Base-by-base conservation (phyloP, 2,888 invertebrate genomes). In the Scaptomyza tumidula region DNA sequence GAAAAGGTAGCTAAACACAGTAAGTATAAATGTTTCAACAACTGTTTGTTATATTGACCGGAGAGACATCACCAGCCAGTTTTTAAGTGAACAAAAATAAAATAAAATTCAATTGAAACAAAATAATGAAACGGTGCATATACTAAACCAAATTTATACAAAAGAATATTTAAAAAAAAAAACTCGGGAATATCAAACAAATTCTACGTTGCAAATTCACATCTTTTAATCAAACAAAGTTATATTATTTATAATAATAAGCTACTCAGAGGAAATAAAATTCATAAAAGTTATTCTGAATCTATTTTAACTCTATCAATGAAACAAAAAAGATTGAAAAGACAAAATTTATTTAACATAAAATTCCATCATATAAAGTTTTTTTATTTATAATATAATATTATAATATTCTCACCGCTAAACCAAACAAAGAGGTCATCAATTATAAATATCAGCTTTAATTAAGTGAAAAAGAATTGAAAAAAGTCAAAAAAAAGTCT, bases 41-140 rank as follows among this genome's bases (percentile, higher is more conserved):
- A 68, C 64, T 72, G 75, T 71, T 39, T 62, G 35, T 58, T 53
- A 58, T 69, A 70, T 65, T 75, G 58, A 50, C 31, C 65, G 14
- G 41, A 16, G 39, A 50, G 7, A 44, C 44, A 52, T 53, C 45
- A 19, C 6, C 33, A 37, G n/a, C n/a, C 27, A 14, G 29, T 31
- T 43, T 19, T 37, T 24, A 24, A 24, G 24, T 24, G 24, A 24
- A 24, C 1, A 19, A 43, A n/a, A 6, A 41, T 27, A 1, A 19
- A 43, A n/a, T 4, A 41, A 33, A 29, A 39, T 4, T 5, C 2
- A 19, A 19, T 2, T 19, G 19, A 19, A 13, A 10, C 24, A 5
- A 24, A 24, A 24, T 24, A 24, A 2, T 29, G 6, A 39, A 41
- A 46, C 1, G 24, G n/a, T 13, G 14, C 27, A 16, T 27, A 55